A percentile compares a stretch with the other conserved stretches of the same genome.
These are phyloP conservation scores for Poeciliopsis retropinna DNA, from an alignment of 2,113 vertebrate genomes.

Conservation along the genomic window DNA sequence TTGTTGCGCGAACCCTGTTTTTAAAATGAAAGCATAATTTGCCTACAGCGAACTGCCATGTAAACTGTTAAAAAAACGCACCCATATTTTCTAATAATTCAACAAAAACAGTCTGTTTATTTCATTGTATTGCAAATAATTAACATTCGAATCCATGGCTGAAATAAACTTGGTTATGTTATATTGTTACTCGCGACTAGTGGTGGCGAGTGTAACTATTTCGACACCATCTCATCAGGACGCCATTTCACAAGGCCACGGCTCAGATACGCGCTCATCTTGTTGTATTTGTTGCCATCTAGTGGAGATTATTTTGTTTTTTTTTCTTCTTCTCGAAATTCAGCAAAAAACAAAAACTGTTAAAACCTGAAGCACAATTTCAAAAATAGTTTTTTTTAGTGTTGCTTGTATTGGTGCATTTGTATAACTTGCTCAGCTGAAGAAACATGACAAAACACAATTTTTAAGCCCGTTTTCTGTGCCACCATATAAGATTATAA, in stretches of 20 bases:
- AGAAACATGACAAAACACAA: neutral
- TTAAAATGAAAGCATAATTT: neutral
- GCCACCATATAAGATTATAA: too few species aligned
- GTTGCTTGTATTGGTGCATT: neutral
- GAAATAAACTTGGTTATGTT: neutral
- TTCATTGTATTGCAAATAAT: neutral
- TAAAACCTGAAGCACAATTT: neutral
- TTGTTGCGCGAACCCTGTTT: too few species aligned
- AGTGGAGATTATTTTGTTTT: slow-evolving; percentile 34
- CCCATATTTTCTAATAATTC: too few species aligned
- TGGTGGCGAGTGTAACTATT: slow-evolving; percentile 57
- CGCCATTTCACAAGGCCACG: slow-evolving; percentile 73
- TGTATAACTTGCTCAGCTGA: neutral
- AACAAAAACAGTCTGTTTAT: neutral
- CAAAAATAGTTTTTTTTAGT: neutral
- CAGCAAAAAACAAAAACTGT: neutral
- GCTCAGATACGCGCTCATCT: slow-evolving; percentile 7
- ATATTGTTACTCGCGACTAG: slow-evolving; percentile 28
- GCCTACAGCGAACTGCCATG: neutral
- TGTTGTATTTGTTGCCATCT: slow-evolving; percentile 65
- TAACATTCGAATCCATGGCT: neutral
- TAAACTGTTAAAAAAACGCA: neutral
- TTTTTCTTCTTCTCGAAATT: neutral
- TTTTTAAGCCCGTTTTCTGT: too few species aligned
- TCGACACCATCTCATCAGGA: slow-evolving; percentile 65